Percentiles rank a stretch among this genome's conserved stretches.
Conservation (phyloP, 23 tunicate species). For the Pegea sp. region DNA sequence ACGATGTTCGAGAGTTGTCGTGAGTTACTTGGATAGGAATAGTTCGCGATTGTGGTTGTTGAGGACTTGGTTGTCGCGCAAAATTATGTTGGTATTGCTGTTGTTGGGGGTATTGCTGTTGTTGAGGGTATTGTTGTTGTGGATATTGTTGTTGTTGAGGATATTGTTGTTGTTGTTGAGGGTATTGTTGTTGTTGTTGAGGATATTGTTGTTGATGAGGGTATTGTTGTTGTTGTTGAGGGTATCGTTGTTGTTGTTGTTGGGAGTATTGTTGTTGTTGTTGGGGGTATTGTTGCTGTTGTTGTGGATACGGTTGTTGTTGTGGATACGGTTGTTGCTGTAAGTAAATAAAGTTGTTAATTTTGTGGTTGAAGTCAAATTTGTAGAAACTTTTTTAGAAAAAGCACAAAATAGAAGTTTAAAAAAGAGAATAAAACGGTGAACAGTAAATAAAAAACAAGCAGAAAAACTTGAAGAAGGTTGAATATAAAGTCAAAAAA, state of each 20-base stretch:
- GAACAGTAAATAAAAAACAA: too few relatives aligned
- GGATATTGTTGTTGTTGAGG: neutral
- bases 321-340: slow-evolving; percentile 2
- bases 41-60: neutral
- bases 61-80: neutral
- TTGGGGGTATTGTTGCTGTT: slow-evolving; percentile 18
- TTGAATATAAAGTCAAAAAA: too few relatives aligned
- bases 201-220: neutral
- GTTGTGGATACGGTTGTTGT: slow-evolving; percentile 4
- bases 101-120: neutral
- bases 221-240: neutral
- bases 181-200: neutral
- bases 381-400: too few relatives aligned
- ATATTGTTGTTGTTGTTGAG: neutral
- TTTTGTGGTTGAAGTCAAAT: too few relatives aligned
- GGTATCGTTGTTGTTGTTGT: neutral
- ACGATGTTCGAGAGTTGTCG: too few relatives aligned
- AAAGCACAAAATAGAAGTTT: too few relatives aligned
- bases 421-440: too few relatives aligned
- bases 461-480: too few relatives aligned
- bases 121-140: neutral
- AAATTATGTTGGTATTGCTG: neutral
- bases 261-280: slow-evolving; percentile 1
- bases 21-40: neutral
- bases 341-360: too few relatives aligned